A percentile compares a stretch with the other conserved stretches of the same genome.
phyloP scores from a whole-genome alignment of 2,113 vertebrate species.

The Eira barbara region DNA sequence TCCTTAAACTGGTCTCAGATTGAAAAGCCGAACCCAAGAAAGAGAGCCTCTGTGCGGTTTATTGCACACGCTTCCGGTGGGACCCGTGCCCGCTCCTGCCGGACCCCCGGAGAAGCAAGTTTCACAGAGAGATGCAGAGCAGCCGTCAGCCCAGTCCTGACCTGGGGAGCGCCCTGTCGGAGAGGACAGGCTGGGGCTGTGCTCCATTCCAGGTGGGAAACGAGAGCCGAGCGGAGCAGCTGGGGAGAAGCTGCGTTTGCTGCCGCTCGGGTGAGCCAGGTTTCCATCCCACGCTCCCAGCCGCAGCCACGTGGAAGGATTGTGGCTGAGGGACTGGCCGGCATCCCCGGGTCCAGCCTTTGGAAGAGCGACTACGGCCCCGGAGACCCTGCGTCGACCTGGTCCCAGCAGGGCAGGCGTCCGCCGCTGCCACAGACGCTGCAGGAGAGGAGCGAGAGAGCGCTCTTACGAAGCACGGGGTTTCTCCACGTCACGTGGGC shows the following conservation, averaged over 20 bases:
- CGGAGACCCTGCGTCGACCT: not conserved
- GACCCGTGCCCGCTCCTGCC: rapidly evolving
- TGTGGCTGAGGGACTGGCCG: rapidly evolving
- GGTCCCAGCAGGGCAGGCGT: rapidly evolving
- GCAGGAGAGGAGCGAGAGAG: not conserved
- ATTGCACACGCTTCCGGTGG: not conserved
- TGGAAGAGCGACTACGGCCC: not conserved
- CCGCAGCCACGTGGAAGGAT: rapidly evolving
- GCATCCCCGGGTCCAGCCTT: no score
- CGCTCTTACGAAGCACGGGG: not conserved
- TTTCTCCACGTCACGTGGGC: not conserved
- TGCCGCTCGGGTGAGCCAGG: rapidly evolving
- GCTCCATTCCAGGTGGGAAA: not conserved
- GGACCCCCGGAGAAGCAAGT: not conserved
- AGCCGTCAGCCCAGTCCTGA: not conserved
- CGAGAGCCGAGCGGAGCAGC: not conserved
- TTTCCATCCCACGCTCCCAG: rapidly evolving
- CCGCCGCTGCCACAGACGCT: rapidly evolving
- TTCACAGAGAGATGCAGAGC: not conserved
- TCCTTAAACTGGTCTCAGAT: not conserved
- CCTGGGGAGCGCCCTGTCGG: not conserved
- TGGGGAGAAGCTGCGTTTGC: rapidly evolving
- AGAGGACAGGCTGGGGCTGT: not conserved
- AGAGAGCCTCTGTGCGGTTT: rapidly evolving
- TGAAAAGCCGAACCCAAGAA: not conserved